phyloP scores from a whole-genome alignment of 2,888 invertebrate genomes.

The Trichacis sp. region DNA sequence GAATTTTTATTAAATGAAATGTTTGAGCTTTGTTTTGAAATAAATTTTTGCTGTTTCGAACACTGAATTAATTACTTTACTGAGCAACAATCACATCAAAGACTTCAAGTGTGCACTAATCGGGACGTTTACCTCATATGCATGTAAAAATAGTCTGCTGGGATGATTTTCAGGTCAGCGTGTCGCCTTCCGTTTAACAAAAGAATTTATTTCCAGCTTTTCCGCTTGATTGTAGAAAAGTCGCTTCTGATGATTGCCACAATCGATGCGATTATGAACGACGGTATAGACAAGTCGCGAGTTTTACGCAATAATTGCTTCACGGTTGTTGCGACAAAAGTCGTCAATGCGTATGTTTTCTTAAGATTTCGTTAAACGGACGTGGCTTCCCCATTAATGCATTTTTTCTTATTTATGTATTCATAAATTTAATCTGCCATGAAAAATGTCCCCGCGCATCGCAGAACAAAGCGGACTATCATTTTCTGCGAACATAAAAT shows the following conservation, averaged over 20 bases:
- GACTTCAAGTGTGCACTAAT: no score
- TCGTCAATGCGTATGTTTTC: background rate
- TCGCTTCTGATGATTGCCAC: background rate
- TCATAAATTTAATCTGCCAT: background rate
- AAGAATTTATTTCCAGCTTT: background rate
- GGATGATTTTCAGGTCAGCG: background rate
- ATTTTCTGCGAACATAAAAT: background rate
- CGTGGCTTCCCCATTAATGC: background rate
- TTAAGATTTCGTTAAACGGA: background rate
- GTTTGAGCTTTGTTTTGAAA: no score
- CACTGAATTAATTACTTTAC: no score
- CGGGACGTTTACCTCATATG: no score
- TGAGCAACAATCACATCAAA: no score
- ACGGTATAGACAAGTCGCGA: no score
- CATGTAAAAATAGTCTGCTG: background rate
- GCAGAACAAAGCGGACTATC: background rate
- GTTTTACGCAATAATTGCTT: background rate
- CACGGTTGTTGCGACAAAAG: conserved; percentile 3
- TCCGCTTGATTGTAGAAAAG: background rate
- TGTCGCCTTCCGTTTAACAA: background rate
- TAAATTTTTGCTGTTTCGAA: no score
- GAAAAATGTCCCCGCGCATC: no score
- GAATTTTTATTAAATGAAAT: no score
- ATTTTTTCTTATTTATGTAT: background rate
- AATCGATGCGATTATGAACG: conserved; percentile 2